Evolutionary conservation across 2,888 invertebrate genomes (phyloP).

Genomic region (Hydrotaea diabolus): DNA sequence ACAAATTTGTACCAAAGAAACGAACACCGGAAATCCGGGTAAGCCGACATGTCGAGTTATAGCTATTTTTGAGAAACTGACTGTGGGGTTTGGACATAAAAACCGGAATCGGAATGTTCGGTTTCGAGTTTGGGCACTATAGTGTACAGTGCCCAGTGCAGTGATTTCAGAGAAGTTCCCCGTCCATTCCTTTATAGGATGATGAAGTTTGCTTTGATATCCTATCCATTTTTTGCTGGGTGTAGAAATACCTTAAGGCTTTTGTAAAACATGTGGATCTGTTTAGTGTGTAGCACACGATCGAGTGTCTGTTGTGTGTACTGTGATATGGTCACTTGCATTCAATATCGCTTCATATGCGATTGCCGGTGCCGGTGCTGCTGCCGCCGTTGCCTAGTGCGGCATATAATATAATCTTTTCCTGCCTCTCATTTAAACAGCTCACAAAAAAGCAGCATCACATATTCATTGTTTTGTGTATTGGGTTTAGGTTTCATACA

Average conservation of each 20-base stretch:
- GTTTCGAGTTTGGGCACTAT: too few relatives aligned
- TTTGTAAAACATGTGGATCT: neutral
- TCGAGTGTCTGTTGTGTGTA: conserved; percentile 19
- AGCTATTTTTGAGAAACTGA: too few relatives aligned
- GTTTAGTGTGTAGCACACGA: neutral
- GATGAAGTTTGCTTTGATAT: too few relatives aligned
- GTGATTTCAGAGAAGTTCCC: too few relatives aligned
- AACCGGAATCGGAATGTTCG: too few relatives aligned
- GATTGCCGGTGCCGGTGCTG: neutral
- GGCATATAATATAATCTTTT: conserved; percentile 48
- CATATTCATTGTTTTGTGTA: conserved; percentile 58
- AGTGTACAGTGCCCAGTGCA: too few relatives aligned
- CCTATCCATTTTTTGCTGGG: neutral
- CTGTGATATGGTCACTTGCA: conserved; percentile 55
- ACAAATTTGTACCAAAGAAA: too few relatives aligned
- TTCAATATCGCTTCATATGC: conserved; percentile 41
- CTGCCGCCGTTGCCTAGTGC: neutral
- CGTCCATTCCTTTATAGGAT: too few relatives aligned
- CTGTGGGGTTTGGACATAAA: too few relatives aligned
- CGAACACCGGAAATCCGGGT: too few relatives aligned
- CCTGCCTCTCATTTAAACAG: conserved; percentile 39
- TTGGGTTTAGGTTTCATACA: conserved; percentile 56
- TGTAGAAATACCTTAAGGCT: conserved; percentile 20
- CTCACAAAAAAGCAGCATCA: neutral
- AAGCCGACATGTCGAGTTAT: too few relatives aligned